phyloP scores from a whole-genome alignment of 2,797 vertebrate species.

The Cephalopachus bancanus region DNA sequence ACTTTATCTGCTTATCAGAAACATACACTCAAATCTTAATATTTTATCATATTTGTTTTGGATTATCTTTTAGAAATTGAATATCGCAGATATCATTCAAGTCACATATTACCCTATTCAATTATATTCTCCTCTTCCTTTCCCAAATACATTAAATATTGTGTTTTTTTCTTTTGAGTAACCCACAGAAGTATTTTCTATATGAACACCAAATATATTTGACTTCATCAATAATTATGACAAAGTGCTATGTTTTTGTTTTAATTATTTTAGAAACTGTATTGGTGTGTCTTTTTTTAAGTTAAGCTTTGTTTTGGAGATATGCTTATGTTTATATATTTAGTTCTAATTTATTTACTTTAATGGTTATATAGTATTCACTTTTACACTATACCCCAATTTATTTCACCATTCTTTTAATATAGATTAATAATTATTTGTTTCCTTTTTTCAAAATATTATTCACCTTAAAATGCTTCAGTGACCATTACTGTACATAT shows the following conservation, averaged over 20 bases:
- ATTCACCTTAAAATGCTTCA: not conserved
- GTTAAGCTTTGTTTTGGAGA: not conserved
- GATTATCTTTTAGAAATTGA: not conserved
- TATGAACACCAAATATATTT: not conserved
- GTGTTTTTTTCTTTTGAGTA: not conserved
- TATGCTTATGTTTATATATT: not conserved
- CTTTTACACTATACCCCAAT: not conserved
- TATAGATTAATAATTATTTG: not conserved
- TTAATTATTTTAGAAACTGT: constrained; percentile 21
- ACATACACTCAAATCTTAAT: not conserved
- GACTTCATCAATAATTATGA: not conserved
- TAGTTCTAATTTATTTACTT: not conserved
- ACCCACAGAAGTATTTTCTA: not conserved
- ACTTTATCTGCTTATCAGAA: not conserved
- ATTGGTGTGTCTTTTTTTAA: not conserved
- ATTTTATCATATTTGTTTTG: not conserved
- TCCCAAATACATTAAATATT: not conserved
- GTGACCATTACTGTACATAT: not conserved
- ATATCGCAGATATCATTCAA: not conserved
- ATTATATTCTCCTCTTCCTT: not conserved
- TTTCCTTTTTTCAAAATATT: not conserved
- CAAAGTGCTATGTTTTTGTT: not conserved
- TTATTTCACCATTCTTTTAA: not conserved
- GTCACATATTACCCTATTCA: fast-evolving
- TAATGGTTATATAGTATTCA: not conserved